Conservation (phyloP, 2,888 invertebrate genomes). For the Actias luna region DNA sequence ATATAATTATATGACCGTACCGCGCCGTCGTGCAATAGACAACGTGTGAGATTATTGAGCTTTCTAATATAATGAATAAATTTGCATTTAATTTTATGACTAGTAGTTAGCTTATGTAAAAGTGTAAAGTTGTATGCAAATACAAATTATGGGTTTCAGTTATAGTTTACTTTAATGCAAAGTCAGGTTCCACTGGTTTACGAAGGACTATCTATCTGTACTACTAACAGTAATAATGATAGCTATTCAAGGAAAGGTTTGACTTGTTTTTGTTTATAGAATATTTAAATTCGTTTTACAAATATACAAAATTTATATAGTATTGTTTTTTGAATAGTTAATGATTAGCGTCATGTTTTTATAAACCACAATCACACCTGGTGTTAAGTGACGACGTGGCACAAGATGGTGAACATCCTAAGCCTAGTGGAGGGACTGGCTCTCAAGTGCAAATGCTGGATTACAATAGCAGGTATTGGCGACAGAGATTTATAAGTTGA, state of each 20-base stretch:
- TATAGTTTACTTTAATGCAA: neutral
- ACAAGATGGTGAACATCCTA: no score
- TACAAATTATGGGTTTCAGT: neutral
- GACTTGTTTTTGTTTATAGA: neutral
- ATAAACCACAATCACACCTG: no score
- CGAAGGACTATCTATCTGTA: neutral
- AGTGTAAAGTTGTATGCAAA: neutral
- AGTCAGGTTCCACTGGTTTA: conserved; percentile 4
- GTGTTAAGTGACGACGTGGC: no score
- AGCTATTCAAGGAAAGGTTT: neutral
- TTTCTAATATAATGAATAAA: conserved; percentile 31
- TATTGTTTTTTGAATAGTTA: no score
- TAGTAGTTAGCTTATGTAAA: conserved; percentile 2
- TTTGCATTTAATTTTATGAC: conserved; percentile 19
- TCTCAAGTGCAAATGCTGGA: no score
- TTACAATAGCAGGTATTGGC: no score
- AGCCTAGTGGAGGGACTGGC: no score
- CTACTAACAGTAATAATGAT: neutral
- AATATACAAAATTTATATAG: no score
- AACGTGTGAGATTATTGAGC: conserved; percentile 8
- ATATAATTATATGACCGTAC: neutral
- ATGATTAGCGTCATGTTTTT: no score
- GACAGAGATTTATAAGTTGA: no score
- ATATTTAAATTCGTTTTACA: neutral
- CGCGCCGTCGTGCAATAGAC: neutral